Base-by-base conservation (phyloP, 2,113 vertebrate species). In the Uria aalge region DNA sequence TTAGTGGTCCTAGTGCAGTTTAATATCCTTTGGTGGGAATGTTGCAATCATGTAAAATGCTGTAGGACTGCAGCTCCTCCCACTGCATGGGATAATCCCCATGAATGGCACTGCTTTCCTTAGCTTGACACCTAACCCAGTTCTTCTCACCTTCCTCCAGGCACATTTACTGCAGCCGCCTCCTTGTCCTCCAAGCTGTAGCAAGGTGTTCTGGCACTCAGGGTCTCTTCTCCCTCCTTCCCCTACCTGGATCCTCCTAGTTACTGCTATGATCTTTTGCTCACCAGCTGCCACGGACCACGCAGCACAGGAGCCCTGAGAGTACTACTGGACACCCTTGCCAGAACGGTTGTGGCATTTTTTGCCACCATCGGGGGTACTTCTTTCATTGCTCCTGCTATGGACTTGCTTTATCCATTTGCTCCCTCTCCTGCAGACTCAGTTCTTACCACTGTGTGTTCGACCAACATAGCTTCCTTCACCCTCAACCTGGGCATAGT, bases 401-500 rank as follows among this genome's bases (percentile, higher is more conserved):
- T 18, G 6, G 53, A 45, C 19, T 83, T 77, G 15, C 36, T 62
- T 78, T 45, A 87, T 29, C 9, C 17, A 14, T 84, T 77, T 68
- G 5, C 29, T 56, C 19, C 41, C 20, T 73, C 53, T 56, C 66
- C 53, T 77, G 72, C 83, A 78, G 72, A 24, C 32, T 67, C 32
- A n/a, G 27, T 29, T 72, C 17, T 38, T 67, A 52, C 32, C 40
- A 5, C 32, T 11, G 19, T 64, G 56, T 5, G 0, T 60, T 43
- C 1, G 0, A 41, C 21, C 0, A 1, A 22, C 45, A 6, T 6
- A 30, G 17, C 22, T 77, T 60, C 71, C 50, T 45, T 66, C 59
- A 48, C 2, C 27, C 19, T 24, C 29, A 45, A 0, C 27, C 36
- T 78, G 53, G 32, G 32, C 1, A 0, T 20, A 55, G 36, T 2